These are phyloP conservation scores for Pissodes strobi DNA, from an alignment of 1,140 invertebrate species.

Conservation along the genomic window DNA sequence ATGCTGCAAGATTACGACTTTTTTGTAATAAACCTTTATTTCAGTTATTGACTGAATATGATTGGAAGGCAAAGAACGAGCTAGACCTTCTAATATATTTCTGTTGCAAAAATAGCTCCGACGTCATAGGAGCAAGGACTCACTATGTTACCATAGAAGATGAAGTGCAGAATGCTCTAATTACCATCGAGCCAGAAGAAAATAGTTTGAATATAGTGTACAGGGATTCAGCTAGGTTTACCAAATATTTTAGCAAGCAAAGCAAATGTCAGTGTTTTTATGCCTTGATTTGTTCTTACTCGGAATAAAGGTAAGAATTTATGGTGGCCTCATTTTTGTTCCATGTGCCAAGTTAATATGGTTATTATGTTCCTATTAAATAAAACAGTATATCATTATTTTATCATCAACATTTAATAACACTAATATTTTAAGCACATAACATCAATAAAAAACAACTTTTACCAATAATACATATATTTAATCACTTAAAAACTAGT, in stretches of 20 bases:
- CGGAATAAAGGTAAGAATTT: conserved; percentile 40
- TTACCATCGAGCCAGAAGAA: conserved; percentile 62
- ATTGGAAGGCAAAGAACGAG: conserved; percentile 58
- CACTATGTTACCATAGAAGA: conserved; percentile 61
- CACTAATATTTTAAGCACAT: too few species aligned
- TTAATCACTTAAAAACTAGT: too few species aligned
- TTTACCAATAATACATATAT: too few species aligned
- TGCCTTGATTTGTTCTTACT: conserved; percentile 51
- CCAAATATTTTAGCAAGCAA: conserved; percentile 52
- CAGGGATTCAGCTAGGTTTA: conserved; percentile 63
- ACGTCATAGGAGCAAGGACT: conserved; percentile 57
- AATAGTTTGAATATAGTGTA: conserved; percentile 73
- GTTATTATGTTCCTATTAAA: too few species aligned
- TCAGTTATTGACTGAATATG: conserved; percentile 43
- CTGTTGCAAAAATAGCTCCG: conserved; percentile 55
- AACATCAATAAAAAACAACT: too few species aligned
- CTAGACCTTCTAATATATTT: conserved; percentile 64
- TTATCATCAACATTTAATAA: too few species aligned
- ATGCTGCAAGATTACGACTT: too few species aligned
- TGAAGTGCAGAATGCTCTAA: conserved; percentile 53
- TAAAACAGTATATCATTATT: too few species aligned
- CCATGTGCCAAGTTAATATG: too few species aligned
- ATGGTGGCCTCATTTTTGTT: too few species aligned
- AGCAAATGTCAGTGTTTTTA: conserved; percentile 51
- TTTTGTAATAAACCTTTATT: too few species aligned